Evolutionary conservation across 1,140 invertebrate species (phyloP).

Genomic region (Hormaphis cornu): DNA sequence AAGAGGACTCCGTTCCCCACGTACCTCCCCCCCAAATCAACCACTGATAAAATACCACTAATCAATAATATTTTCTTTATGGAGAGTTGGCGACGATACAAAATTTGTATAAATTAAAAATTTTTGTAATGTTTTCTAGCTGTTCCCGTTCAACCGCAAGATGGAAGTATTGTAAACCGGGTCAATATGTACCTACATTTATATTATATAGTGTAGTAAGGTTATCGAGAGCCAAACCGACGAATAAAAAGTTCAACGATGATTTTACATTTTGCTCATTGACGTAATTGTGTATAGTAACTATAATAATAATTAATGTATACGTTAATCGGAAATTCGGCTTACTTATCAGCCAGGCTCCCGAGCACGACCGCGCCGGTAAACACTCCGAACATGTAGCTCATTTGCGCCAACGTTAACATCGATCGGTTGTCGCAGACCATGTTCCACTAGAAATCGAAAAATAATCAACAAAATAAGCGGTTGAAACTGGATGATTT

Average conservation of each 20-base stretch:
- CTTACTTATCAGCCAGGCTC: slow-evolving; percentile 70
- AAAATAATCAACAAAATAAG: slow-evolving; percentile 8
- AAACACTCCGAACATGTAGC: slow-evolving; percentile 85
- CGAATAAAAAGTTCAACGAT: not conserved
- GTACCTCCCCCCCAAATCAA: no score
- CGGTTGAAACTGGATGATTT: no score
- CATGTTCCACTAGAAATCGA: slow-evolving; percentile 58
- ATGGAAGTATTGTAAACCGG: no score
- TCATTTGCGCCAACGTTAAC: slow-evolving; percentile 64
- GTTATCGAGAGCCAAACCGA: not conserved
- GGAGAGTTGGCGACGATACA: no score
- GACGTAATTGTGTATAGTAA: not conserved
- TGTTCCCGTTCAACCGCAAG: no score
- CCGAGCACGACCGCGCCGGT: slow-evolving; percentile 74
- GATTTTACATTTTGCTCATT: not conserved
- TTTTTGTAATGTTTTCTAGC: no score
- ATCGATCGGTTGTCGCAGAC: slow-evolving; percentile 74
- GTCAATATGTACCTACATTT: no score
- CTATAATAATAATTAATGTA: not conserved
- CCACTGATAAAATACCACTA: no score
- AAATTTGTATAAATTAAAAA: no score
- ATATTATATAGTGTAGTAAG: not conserved
- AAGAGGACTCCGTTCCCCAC: no score
- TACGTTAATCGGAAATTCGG: not conserved
- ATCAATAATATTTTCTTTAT: no score